Evolutionary conservation across 2,888 invertebrate species (phyloP), one percentile per base, ranked within the genome.

Genomic region (Mesochorus sp.): DNA sequence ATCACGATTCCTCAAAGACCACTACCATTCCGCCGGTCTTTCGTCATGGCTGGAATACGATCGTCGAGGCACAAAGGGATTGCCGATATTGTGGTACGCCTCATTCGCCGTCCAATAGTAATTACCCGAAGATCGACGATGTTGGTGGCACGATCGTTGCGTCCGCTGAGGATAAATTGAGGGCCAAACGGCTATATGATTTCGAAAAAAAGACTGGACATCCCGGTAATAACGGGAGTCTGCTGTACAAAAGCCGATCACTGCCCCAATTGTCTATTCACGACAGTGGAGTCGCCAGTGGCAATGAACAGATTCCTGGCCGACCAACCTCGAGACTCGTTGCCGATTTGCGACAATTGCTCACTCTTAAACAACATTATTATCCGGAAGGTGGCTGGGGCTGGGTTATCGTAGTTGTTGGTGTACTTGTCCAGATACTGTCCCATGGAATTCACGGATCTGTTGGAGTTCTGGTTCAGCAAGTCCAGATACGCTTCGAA

Each of bases 321-420:
- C 92, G 93, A 77, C 93, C 93, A 77, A 89, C 91, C 2, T 90
- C 91, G n/a, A 91, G 92, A 78, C 89, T 92, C 49, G 92, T 93
- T 12, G 92, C 93, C 28, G 93, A 93, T 86, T 86, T 93, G 55
- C 90, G 93, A 66, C 93, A 93, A 84, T 91, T 95, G 83, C 92
- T 95, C 70, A 95, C 95, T 5, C 92, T 95, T 82, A 94, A 95
- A 82, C 95, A 96, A 85, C 96, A 97, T 88, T 96, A 96, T 91
- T 97, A 96, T 91, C 96, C 96, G 31, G 97, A 97, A 91, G 96
- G 96, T 4, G 96, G 96, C 0, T 97, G 96, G 96, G 97, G 97
- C 3, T 97, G 96, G 96, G 94, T 96, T 64, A 94, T 97, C 62
- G 93, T 96, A 0, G 92, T 93, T 14, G 95, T 95, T 24, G 95